Evolutionary conservation across 2,113 vertebrate species (phyloP).

Genomic region (Actinemys pallida): DNA sequence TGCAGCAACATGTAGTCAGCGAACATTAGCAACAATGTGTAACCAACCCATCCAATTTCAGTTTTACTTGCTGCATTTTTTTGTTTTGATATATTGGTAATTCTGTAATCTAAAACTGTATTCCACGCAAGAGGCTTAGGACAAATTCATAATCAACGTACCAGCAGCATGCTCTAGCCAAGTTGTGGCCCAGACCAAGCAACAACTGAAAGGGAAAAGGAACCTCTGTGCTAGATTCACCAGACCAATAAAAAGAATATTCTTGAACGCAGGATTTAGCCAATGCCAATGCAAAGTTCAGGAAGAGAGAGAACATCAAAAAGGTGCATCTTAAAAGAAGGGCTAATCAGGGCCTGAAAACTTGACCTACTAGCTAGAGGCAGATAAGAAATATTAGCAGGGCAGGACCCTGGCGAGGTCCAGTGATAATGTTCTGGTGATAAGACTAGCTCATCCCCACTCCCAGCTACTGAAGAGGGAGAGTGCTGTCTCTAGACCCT

Average conservation of each 20-base stretch:
- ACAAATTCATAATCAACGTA: not conserved
- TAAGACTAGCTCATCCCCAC: not conserved
- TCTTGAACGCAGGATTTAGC: not conserved
- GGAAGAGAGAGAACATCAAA: not conserved
- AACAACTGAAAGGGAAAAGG: not conserved
- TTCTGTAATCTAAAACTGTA: fast-evolving
- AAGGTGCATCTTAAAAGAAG: not conserved
- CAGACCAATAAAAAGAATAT: not conserved
- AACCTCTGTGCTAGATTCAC: not conserved
- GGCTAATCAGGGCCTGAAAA: not conserved
- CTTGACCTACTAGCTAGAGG: not conserved
- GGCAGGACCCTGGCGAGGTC: not conserved
- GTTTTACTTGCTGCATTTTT: fast-evolving
- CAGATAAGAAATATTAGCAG: not conserved
- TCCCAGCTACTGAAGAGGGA: not conserved
- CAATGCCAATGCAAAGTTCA: not conserved
- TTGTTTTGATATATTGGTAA: not conserved
- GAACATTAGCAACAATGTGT: not conserved
- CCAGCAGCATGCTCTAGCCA: not conserved
- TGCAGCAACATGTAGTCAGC: not conserved
- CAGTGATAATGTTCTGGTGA: not conserved
- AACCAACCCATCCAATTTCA: not conserved
- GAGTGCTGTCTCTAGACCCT: not conserved
- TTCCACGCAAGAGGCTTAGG: not conserved
- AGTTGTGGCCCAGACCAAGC: not conserved